A percentile compares a stretch with the other conserved stretches of the same genome.
Conservation (phyloP, 2,888 invertebrate genomes). For the Hypomecis atomaria region DNA sequence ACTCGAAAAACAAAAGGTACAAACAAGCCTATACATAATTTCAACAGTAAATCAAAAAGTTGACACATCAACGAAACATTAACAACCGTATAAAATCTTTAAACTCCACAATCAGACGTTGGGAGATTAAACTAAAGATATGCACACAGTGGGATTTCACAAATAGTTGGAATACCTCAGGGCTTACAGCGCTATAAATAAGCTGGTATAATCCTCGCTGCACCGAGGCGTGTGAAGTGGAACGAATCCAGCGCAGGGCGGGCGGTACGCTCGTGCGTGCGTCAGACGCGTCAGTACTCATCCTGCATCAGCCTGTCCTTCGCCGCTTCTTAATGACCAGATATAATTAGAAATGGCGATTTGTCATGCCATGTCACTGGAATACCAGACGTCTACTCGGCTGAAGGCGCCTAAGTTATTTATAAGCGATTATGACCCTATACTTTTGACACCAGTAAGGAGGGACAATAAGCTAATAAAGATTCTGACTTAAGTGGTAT, state of each 20-base stretch:
- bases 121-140: slow-evolving; percentile 12
- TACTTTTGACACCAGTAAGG: neutral
- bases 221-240: slow-evolving; percentile 64
- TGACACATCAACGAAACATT: slow-evolving; percentile 8
- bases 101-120: slow-evolving; percentile 13
- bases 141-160: slow-evolving; percentile 40
- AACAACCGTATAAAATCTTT: slow-evolving; percentile 5
- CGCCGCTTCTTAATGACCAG: slow-evolving; percentile 59
- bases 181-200: slow-evolving; percentile 60
- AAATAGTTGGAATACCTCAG: slow-evolving; percentile 53
- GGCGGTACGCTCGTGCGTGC: slow-evolving; percentile 44
- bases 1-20: neutral
- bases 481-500: neutral
- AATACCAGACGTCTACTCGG: slow-evolving; percentile 22
- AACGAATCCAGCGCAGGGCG: slow-evolving; percentile 48
- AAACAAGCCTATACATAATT: neutral
- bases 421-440: slow-evolving; percentile 7
- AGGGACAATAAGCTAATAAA: neutral
- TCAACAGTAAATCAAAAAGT: slow-evolving; percentile 8
- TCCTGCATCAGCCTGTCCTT: slow-evolving; percentile 62
- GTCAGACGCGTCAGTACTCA: slow-evolving; percentile 53
- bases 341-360: slow-evolving; percentile 63
- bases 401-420: slow-evolving; percentile 16
- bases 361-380: slow-evolving; percentile 47
- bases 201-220: slow-evolving; percentile 52